Evolutionary conservation across 2,797 vertebrate genomes (phyloP).

Genomic region (Malurus splendens): DNA sequence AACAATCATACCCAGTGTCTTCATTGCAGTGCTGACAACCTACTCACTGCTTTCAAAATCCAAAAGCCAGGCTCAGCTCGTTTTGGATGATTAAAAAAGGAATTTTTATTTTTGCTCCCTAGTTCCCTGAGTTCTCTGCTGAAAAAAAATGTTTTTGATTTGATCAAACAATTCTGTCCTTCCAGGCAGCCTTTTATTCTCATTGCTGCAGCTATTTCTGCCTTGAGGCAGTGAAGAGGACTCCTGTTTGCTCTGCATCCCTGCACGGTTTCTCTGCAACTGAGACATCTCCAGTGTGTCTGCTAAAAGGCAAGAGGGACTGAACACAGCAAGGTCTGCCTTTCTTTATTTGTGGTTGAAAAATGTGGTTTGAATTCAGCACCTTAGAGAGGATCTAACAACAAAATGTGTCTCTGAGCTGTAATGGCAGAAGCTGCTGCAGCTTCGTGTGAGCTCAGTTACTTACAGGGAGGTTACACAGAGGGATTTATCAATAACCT

Average conservation of each 20-base stretch:
- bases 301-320: background rate
- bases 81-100: background rate
- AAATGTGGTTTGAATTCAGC: background rate
- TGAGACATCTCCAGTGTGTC: background rate
- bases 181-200: background rate
- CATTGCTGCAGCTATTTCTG: background rate
- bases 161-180: background rate
- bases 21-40: background rate
- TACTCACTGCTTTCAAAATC: background rate
- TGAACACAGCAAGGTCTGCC: background rate
- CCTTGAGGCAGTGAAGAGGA: background rate
- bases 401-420: background rate
- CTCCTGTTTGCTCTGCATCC: background rate
- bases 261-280: background rate
- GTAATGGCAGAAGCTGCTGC: background rate
- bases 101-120: background rate
- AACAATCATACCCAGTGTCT: background rate
- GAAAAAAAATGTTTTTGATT: background rate
- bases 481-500: background rate
- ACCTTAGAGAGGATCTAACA: background rate
- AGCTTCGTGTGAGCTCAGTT: accelerated
- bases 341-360: background rate
- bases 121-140: background rate
- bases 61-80: background rate
- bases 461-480: accelerated